Base-by-base conservation (phyloP, 2,113 vertebrate species). In the Malurus elegans region DNA sequence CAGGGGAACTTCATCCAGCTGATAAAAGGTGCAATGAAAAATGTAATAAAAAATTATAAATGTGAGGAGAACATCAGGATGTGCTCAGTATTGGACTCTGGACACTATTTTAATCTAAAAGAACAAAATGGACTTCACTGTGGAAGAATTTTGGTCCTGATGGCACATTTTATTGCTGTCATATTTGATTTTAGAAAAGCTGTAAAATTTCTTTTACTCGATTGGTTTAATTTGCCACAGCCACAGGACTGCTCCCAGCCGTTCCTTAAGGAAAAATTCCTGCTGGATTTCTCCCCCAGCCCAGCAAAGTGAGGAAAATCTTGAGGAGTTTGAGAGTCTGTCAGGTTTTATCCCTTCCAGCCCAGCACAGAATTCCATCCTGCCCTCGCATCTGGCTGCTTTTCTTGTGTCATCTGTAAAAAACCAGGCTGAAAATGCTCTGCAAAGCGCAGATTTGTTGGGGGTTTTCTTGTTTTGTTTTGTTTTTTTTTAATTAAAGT, bases 371-470 rank as follows among this genome's bases (percentile, higher is more conserved):
- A 34, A 62, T 19, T 57, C 38, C 76, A 38, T 25, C 40, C n/a
- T 36, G 12, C 2, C 2, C 5, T 4, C 3, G 29, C 1, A 8
- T 58, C 0, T 58, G 26, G 57, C n/a, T 36, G 32, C 7, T 72
- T 62, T 79, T 75, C 24, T 38, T 74, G 10, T 28, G 28, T 44
- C 66, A 14, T 6, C 51, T 73, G 45, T 28, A 53, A 18, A 50
- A 66, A 32, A 29, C 31, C 20, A 18, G 10, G n/a, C 5, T 53
- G 32, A 23, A 0, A 66, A 10, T 14, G 16, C 29, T 83, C 56
- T 69, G 29, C 25, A 62, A 26, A 48, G 54, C 34, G 40, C 28
- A 62, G 40, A 7, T 54, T 47, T 62, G 56, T 21, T 18, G 15
- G 2, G n/a, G n/a, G n/a, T n/a, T 38, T 38, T 38, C 9, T 36